phyloP scores from a whole-genome alignment of 2,888 invertebrate species.

The Panopea generosa region DNA sequence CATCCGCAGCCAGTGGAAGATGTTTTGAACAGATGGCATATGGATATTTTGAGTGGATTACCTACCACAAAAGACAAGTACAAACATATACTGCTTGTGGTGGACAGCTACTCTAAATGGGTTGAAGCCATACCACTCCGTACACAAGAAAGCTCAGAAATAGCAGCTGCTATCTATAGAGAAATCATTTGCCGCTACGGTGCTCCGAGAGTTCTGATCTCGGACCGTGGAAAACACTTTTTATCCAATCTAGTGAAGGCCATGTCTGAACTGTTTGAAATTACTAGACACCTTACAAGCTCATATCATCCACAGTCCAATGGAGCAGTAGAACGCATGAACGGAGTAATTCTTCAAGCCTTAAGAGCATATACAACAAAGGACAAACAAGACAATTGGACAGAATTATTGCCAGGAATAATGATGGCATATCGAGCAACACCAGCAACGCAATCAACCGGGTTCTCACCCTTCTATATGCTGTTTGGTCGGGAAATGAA shows the following conservation, averaged over 20 bases:
- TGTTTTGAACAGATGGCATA: constrained; percentile 44
- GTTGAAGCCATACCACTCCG: constrained; percentile 33
- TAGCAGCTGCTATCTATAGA: constrained; percentile 36
- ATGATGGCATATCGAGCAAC: constrained; percentile 58
- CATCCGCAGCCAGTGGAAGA: constrained; percentile 86
- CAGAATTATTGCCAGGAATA: constrained; percentile 40
- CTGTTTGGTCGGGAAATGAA: constrained; percentile 52
- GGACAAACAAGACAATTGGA: constrained; percentile 48
- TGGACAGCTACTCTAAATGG: constrained; percentile 59
- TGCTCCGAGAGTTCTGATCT: constrained; percentile 23
- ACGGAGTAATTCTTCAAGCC: constrained; percentile 53
- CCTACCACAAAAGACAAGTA: constrained; percentile 49
- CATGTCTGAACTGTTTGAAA: constrained; percentile 38
- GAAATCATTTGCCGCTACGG: constrained; percentile 46
- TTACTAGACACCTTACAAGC: constrained; percentile 27
- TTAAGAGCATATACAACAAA: constrained; percentile 48
- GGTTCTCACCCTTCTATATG: constrained; percentile 34
- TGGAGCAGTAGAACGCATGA: constrained; percentile 52
- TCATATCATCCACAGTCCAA: constrained; percentile 59
- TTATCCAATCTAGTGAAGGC: constrained; percentile 41
- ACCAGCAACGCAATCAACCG: constrained; percentile 53
- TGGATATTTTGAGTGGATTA: constrained; percentile 50
- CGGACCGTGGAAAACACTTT: constrained; percentile 52
- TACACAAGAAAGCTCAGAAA: no score
- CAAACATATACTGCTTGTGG: constrained; percentile 52